A percentile compares a stretch with the other conserved stretches of the same genome.
These are phyloP conservation scores for Biston betularia DNA, from an alignment of 2,888 invertebrate species.

Conservation along the genomic window DNA sequence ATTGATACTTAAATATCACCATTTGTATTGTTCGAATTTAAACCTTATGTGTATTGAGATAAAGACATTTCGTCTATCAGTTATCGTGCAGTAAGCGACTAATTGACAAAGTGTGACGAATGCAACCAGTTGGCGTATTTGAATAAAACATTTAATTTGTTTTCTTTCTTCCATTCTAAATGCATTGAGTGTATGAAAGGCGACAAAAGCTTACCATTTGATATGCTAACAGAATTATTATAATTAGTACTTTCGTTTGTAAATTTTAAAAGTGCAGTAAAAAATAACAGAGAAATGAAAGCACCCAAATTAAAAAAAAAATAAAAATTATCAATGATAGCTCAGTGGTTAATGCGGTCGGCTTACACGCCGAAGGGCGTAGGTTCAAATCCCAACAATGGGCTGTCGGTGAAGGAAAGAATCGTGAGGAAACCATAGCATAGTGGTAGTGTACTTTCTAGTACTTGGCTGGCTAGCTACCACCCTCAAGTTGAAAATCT, in stretches of 20 bases:
- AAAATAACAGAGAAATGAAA: neutral
- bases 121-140: constrained; percentile 73
- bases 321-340: too few species aligned
- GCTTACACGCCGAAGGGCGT: too few species aligned
- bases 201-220: constrained; percentile 65
- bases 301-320: too few species aligned
- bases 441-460: too few species aligned
- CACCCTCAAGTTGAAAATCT: too few species aligned
- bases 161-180: constrained; percentile 71
- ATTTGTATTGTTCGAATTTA: constrained; percentile 19
- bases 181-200: constrained; percentile 64
- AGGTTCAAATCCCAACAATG: too few species aligned
- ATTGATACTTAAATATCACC: neutral
- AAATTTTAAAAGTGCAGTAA: constrained; percentile 11
- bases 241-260: constrained; percentile 55
- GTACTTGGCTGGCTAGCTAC: too few species aligned
- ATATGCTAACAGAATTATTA: constrained; percentile 73
- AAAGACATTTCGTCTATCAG: neutral
- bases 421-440: too few species aligned
- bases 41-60: constrained; percentile 27
- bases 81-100: constrained; percentile 27
- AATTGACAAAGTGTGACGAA: constrained; percentile 68
- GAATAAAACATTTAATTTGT: constrained; percentile 84
- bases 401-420: too few species aligned
- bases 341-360: too few species aligned